Percentiles rank a stretch among this genome's conserved stretches.
Evolutionary conservation across 2,888 invertebrate genomes (phyloP).

Genomic region (Cerastis rubricosa): DNA sequence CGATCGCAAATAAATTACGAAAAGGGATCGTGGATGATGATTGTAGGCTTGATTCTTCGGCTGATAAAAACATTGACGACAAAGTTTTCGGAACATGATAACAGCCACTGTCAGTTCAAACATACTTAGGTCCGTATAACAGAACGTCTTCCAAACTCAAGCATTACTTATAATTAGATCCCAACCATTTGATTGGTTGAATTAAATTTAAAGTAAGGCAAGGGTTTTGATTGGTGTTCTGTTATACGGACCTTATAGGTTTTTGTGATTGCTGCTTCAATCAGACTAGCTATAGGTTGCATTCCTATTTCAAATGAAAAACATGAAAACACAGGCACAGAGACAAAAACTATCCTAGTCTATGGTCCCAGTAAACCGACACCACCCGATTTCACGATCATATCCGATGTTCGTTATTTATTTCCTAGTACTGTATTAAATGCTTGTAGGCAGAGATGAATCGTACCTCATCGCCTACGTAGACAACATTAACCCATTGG

Average conservation of each 20-base stretch:
- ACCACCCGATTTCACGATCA: constrained; percentile 16
- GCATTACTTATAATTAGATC: neutral
- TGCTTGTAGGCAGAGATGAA: constrained; percentile 48
- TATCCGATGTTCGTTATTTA: constrained; percentile 24
- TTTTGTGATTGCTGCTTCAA: neutral
- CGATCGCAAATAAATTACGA: neutral
- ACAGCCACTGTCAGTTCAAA: neutral
- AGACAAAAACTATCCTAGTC: neutral
- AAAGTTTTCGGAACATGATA: neutral
- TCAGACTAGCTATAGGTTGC: neutral
- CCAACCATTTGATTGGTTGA: neutral
- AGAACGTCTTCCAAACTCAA: neutral
- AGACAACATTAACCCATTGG: constrained; percentile 53
- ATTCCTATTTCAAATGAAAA: neutral
- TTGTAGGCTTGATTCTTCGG: neutral
- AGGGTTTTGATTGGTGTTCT: no score
- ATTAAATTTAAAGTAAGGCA: neutral
- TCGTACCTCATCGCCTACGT: constrained; percentile 54
- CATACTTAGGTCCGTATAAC: neutral
- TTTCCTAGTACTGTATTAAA: constrained; percentile 12
- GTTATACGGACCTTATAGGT: neutral
- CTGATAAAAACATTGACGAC: neutral
- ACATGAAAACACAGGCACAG: neutral
- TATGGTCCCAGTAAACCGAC: constrained; percentile 9
- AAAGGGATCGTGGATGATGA: neutral